Conservation (phyloP, 2,888 invertebrate genomes). For the Teleogryllus oceanicus region DNA sequence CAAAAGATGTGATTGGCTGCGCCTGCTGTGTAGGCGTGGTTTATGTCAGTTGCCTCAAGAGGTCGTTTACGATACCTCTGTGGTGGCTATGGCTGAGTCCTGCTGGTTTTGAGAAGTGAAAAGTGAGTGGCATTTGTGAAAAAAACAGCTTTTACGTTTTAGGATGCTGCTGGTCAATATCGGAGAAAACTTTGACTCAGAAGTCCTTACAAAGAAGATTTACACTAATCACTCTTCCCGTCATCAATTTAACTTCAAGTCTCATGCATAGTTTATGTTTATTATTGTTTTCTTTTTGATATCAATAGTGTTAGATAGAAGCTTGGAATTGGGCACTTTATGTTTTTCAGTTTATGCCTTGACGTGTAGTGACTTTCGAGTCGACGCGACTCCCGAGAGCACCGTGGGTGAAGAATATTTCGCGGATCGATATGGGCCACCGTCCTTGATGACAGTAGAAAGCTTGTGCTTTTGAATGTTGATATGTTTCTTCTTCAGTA, state of each 20-base stretch:
- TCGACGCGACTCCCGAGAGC: not conserved
- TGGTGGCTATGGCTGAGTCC: not conserved
- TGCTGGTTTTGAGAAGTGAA: too few relatives aligned
- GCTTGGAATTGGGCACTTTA: too few relatives aligned
- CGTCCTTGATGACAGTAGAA: conserved; percentile 23
- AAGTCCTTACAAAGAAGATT: too few relatives aligned
- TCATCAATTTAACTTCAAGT: too few relatives aligned
- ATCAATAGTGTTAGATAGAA: too few relatives aligned
- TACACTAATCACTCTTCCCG: too few relatives aligned
- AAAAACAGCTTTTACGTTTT: not conserved
- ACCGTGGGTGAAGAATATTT: not conserved
- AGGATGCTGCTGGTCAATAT: too few relatives aligned
- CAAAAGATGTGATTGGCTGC: conserved; percentile 26
- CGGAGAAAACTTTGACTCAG: too few relatives aligned
- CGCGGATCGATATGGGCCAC: conserved; percentile 29
- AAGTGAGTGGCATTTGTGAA: not conserved
- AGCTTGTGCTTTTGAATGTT: not conserved
- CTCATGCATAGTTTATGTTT: too few relatives aligned
- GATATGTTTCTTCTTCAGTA: not conserved
- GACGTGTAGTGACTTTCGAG: not conserved
- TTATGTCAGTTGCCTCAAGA: conserved; percentile 33
- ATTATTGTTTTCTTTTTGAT: too few relatives aligned
- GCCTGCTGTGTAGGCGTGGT: conserved; percentile 32
- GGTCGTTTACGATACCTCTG: conserved; percentile 32
- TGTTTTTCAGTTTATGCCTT: not conserved